Evolutionary conservation across 2,113 vertebrate species (phyloP), one percentile per base, ranked within the genome.

Genomic region (Donacobius atricapilla): DNA sequence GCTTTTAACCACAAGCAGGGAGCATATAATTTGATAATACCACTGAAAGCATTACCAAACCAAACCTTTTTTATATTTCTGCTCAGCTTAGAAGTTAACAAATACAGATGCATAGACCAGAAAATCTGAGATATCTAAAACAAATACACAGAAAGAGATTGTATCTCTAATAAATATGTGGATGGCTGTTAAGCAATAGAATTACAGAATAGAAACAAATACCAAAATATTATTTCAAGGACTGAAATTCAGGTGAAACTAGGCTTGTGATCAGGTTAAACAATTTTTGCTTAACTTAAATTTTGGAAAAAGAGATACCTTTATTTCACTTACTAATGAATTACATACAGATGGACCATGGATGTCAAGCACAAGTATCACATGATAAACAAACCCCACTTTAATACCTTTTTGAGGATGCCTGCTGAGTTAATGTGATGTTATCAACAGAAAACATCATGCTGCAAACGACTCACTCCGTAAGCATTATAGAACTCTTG

Each of bases 391-490:
- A 91, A 88, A 94, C 42, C 60, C 73, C 85, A 77, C 47, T 83
- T 95, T 71, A 94, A 87, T 97, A 97, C 97, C 96, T 97, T 97
- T 91, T 93, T 63, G 90, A 96, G 88, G 96, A 95, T 92, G 91
- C 94, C 93, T 90, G 95, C 66, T 95, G 94, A 96, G 88, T 97
- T 96, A 97, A 95, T 91, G 89, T 91, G 94, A 94, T 90, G 93
- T 93, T 97, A 96, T 98, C 96, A 97, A 97, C 96, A 97, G 94
- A 97, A 97, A 97, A 96, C 94, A 97, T 95, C 97, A 97, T 96
- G 97, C 96, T 97, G 93, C 94, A 97, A 96, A 96, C 93, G 97
- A 96, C 76, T 91, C 95, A 93, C 82, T 91, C 97, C 97, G 2
- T 93, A 97, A 94, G 96, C 83, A 95, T 97, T 97, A 98, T 94